Evolutionary conservation across 2,888 invertebrate genomes (phyloP).

Genomic region (Tetanocera ferruginea): DNA sequence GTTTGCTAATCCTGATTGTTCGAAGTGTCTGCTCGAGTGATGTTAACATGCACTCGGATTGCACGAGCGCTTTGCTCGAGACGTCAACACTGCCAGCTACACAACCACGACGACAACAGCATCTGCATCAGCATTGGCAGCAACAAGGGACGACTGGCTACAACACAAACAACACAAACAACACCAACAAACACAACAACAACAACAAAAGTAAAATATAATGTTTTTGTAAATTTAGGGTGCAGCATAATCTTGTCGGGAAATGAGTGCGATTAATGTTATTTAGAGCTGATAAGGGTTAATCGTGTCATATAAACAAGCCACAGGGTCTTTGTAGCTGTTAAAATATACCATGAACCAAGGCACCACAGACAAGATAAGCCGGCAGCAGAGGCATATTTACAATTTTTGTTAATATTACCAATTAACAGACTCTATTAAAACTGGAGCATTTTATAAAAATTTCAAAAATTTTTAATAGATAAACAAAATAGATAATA

Average conservation of each 20-base stretch:
- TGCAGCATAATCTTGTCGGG: constrained; percentile 16
- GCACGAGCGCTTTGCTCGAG: constrained; percentile 20
- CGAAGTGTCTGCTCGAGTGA: constrained; percentile 31
- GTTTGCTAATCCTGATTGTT: constrained; percentile 23
- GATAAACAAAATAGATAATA: no score
- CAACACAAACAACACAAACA: background rate
- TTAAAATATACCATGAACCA: no score
- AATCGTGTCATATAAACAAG: constrained; percentile 11
- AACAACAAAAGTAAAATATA: background rate
- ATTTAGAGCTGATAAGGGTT: constrained; percentile 29
- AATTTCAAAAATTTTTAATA: no score
- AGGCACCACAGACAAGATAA: no score
- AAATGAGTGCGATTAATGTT: constrained; percentile 24
- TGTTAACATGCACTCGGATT: constrained; percentile 33
- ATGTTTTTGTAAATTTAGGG: constrained; percentile 11
- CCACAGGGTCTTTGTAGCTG: background rate
- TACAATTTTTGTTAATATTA: no score
- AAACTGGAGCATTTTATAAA: no score
- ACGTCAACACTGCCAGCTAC: constrained; percentile 8
- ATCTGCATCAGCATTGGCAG: background rate
- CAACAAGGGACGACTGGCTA: background rate
- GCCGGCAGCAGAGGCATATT: no score
- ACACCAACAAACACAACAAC: background rate
- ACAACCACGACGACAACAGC: constrained; percentile 2
- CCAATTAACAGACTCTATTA: no score